Evolutionary conservation across 1,140 invertebrate genomes (phyloP).

Genomic region (Caerostris darwini): DNA sequence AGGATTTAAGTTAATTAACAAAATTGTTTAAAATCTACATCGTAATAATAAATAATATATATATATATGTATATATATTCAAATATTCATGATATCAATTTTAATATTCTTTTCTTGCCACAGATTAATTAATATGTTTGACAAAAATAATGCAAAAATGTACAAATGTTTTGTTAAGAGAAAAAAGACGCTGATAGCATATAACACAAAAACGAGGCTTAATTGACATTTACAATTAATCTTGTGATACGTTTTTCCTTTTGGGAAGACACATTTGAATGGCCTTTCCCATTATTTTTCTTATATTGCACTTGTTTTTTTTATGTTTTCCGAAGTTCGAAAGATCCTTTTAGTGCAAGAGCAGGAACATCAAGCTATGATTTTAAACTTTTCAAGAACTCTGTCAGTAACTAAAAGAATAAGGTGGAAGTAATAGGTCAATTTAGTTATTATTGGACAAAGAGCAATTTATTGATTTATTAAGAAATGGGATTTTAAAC

Average conservation of each 20-base stretch:
- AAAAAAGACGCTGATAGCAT: neutral
- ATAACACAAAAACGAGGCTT: neutral
- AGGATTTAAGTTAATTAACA: too few species aligned
- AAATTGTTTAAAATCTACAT: too few species aligned
- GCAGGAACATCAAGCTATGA: neutral
- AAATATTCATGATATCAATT: too few species aligned
- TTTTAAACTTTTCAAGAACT: neutral
- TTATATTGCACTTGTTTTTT: neutral
- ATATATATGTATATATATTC: too few species aligned
- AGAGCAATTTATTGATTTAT: neutral
- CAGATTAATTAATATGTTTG: too few species aligned
- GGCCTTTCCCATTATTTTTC: neutral
- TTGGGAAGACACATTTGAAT: neutral
- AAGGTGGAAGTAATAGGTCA: neutral
- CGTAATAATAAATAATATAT: too few species aligned
- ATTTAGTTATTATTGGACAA: neutral
- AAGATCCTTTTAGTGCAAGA: neutral
- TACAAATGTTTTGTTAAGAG: neutral
- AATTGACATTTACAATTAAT: conserved; percentile 43
- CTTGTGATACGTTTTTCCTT: neutral
- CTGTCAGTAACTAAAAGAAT: neutral
- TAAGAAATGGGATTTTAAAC: neutral
- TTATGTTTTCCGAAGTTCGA: neutral
- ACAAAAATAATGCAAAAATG: neutral
- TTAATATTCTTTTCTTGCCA: too few species aligned